These are phyloP conservation scores for Lophura nycthemera DNA, from an alignment of 2,113 vertebrate genomes.

Conservation along the genomic window DNA sequence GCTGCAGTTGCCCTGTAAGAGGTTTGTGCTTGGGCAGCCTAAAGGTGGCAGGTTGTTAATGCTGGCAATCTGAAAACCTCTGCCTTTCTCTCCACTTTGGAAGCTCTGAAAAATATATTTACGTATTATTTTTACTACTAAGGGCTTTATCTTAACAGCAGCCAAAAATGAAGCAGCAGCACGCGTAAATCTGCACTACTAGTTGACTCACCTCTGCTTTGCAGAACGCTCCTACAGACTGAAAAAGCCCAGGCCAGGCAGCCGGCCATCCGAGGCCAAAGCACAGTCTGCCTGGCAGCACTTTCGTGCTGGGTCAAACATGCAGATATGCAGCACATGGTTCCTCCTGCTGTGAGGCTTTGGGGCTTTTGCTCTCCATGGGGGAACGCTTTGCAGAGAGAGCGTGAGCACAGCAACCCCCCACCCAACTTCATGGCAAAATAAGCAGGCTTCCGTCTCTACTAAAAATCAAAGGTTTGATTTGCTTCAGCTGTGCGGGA, in stretches of 20 bases:
- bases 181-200: fast-evolving
- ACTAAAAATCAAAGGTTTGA: slow-evolving; percentile 16
- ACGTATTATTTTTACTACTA: neutral
- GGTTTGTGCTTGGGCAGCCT: neutral
- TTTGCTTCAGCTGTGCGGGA: slow-evolving; percentile 6
- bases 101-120: neutral
- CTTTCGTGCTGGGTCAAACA: neutral
- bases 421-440: neutral
- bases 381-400: neutral
- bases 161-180: neutral
- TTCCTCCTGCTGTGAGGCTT: neutral
- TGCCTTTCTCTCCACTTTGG: neutral
- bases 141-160: neutral
- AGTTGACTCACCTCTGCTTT: neutral
- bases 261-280: neutral
- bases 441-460: neutral
- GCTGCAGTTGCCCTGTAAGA: neutral
- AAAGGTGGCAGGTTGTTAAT: fast-evolving
- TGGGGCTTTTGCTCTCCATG: neutral
- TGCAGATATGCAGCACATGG: fast-evolving
- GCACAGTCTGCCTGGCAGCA: neutral
- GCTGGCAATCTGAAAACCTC: neutral
- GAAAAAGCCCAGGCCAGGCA: neutral
- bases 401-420: fast-evolving
- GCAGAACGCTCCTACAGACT: neutral